These are phyloP conservation scores for Orthosia gothica DNA, from an alignment of 2,888 invertebrate genomes.

Conservation along the genomic window DNA sequence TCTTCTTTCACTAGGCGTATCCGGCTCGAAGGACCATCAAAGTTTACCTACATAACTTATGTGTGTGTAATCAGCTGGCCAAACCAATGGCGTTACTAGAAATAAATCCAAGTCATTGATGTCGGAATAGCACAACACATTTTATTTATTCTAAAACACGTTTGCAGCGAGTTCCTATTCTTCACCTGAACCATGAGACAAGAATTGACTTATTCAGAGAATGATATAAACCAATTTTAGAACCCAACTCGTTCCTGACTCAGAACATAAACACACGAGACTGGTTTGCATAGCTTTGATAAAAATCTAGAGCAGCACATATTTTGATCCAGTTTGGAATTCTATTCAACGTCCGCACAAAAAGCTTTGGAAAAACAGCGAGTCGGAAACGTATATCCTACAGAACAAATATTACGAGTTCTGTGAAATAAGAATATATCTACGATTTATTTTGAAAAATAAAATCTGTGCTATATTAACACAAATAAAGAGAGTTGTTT, in stretches of 20 bases:
- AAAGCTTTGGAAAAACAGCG: conserved; percentile 45
- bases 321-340: conserved; percentile 56
- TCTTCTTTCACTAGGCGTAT: not conserved
- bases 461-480: conserved; percentile 8
- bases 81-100: not conserved
- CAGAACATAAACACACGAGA: conserved; percentile 21
- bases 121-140: not conserved
- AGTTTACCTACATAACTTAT: too few relatives aligned
- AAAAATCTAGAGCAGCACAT: conserved; percentile 57
- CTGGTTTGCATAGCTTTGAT: conserved; percentile 47
- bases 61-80: too few relatives aligned
- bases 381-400: conserved; percentile 19
- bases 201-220: conserved; percentile 37
- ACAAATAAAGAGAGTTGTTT: not conserved
- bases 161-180: not conserved
- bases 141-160: conserved; percentile 7
- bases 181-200: conserved; percentile 11
- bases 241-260: conserved; percentile 9
- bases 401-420: conserved; percentile 22
- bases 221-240: conserved; percentile 18
- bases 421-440: conserved; percentile 15
- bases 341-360: conserved; percentile 42
- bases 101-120: not conserved
- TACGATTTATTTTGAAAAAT: not conserved
- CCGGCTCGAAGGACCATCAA: conserved; percentile 23